These are phyloP conservation scores for Anhinga anhinga DNA, from an alignment of 2,113 vertebrate genomes.

Conservation along the genomic window DNA sequence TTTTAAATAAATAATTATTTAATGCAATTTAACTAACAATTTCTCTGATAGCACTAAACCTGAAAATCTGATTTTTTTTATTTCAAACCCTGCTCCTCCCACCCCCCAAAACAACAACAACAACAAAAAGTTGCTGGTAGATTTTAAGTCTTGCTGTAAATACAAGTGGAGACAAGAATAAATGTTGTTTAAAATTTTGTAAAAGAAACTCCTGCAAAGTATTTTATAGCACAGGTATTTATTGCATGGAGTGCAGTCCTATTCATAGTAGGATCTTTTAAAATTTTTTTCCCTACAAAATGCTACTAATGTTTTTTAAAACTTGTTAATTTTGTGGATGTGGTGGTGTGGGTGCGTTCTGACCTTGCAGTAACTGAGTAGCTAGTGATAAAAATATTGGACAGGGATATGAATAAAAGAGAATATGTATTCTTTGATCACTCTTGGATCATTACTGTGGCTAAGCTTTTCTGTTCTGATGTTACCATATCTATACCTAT, in stretches of 20 bases:
- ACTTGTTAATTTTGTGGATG: not conserved
- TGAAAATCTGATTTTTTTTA: not conserved
- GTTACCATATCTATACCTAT: rapidly evolving
- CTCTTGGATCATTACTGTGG: not conserved
- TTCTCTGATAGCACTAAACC: not conserved
- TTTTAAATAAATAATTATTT: not conserved
- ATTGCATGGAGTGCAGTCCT: not conserved
- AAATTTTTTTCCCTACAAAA: not conserved
- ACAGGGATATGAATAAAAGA: not conserved
- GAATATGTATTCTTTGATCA: not conserved
- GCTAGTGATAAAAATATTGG: not conserved
- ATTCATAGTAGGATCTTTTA: not conserved
- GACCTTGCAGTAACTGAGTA: not conserved
- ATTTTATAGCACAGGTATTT: not conserved
- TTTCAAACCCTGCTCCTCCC: no score
- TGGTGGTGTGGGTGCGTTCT: not conserved
- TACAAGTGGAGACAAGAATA: not conserved
- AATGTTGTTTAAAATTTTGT: not conserved
- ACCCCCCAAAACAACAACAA: not conserved
- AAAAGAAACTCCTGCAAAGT: not conserved
- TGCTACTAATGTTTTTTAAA: not conserved
- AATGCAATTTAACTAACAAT: not conserved
- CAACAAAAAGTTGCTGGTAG: not conserved
- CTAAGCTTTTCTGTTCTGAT: not conserved
- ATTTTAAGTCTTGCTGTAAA: not conserved